Percentiles rank a stretch among this genome's conserved stretches.
These are phyloP conservation scores for Lagria hirta DNA, from an alignment of 2,888 invertebrate species.

Conservation along the genomic window DNA sequence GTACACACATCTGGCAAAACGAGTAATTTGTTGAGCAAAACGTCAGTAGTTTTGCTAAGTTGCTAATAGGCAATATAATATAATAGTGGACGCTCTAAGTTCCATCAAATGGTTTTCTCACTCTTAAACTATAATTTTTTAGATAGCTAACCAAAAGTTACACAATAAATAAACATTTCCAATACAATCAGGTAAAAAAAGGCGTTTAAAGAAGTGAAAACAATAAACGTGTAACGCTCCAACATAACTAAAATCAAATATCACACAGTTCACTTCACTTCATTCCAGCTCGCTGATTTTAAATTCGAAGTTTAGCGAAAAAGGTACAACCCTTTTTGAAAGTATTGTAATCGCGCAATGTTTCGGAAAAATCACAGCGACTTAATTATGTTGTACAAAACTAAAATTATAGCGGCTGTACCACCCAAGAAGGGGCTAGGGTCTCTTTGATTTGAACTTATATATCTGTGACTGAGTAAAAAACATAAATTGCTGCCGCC, in stretches of 20 bases:
- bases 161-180: no score
- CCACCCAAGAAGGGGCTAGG: conserved; percentile 21
- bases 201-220: conserved; percentile 2
- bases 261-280: conserved; percentile 40
- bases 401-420: no score
- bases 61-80: no score
- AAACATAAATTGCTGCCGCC: conserved; percentile 39
- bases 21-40: no score
- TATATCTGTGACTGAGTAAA: conserved; percentile 38
- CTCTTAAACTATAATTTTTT: not conserved
- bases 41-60: not conserved
- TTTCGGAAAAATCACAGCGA: conserved; percentile 53
- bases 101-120: not conserved
- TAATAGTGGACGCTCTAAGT: not conserved
- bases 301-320: conserved; percentile 44
- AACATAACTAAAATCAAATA: conserved; percentile 40
- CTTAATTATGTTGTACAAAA: conserved; percentile 52
- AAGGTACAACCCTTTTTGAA: conserved; percentile 51
- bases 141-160: not conserved
- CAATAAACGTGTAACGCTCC: conserved; percentile 21
- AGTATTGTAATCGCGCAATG: conserved; percentile 49
- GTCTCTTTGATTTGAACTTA: no score
- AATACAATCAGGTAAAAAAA: conserved; percentile 8
- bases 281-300: conserved; percentile 40
- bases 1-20: no score